phyloP scores from a whole-genome alignment of 2,113 vertebrate species.

The Carassius auratus region DNA sequence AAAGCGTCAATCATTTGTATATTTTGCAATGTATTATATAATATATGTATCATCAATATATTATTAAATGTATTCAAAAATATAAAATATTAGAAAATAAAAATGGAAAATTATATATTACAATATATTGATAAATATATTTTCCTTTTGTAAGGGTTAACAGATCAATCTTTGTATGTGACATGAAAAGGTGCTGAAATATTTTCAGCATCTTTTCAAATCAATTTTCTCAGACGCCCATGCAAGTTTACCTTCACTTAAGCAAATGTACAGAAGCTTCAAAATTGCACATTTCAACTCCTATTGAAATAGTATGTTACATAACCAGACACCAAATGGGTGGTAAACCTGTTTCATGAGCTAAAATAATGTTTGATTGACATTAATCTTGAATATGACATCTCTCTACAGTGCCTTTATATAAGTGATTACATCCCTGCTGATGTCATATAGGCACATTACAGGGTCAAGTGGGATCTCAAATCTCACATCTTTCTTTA shows the following conservation, averaged over 20 bases:
- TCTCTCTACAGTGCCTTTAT: constrained; percentile 19
- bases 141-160: background rate
- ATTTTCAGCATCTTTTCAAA: background rate
- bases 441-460: background rate
- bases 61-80: too few relatives aligned
- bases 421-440: constrained; percentile 22
- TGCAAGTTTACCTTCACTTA: constrained; percentile 19
- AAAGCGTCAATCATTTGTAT: too few relatives aligned
- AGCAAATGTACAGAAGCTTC: constrained; percentile 6
- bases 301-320: constrained; percentile 19
- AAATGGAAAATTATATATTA: too few relatives aligned
- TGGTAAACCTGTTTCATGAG: constrained; percentile 26
- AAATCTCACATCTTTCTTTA: background rate
- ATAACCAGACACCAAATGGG: constrained; percentile 4
- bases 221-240: background rate
- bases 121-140: too few relatives aligned
- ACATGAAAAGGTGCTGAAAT: background rate
- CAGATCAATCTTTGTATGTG: background rate
- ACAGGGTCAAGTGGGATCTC: background rate
- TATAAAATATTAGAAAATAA: too few relatives aligned
- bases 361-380: constrained; percentile 32
- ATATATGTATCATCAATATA: too few relatives aligned
- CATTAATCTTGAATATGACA: constrained; percentile 11
- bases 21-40: too few relatives aligned
- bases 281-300: constrained; percentile 17